Percentiles rank a stretch among this genome's conserved stretches.
These are phyloP conservation scores for Shinisaurus crocodilurus DNA, from an alignment of 2,113 vertebrate genomes.

Conservation along the genomic window DNA sequence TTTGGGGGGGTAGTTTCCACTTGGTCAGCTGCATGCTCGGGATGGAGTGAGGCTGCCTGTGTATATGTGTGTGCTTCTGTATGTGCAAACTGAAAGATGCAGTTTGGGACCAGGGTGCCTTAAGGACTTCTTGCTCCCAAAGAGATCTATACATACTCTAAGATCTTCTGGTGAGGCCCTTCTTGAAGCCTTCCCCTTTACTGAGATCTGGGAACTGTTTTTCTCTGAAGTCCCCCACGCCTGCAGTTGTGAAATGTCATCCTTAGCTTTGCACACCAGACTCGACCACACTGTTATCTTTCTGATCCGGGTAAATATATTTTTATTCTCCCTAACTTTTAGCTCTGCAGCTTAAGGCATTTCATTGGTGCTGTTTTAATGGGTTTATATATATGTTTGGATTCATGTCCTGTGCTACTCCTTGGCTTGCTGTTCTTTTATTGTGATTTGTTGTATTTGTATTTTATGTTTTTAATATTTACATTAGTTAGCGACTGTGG, in stretches of 20 bases:
- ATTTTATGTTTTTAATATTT: background rate
- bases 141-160: too few relatives aligned
- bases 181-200: background rate
- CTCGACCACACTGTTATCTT: background rate
- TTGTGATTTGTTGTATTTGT: background rate
- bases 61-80: too few relatives aligned
- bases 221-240: background rate
- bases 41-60: too few relatives aligned
- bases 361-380: background rate
- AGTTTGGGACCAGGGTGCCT: too few relatives aligned
- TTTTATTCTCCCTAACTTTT: background rate
- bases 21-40: too few relatives aligned
- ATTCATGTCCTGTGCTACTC: background rate
- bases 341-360: background rate
- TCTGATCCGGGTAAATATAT: background rate
- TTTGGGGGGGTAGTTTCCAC: too few relatives aligned
- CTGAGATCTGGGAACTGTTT: background rate
- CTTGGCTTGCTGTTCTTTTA: background rate
- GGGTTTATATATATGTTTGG: background rate
- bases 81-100: too few relatives aligned
- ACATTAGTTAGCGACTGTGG: background rate
- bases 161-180: background rate
- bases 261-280: background rate
- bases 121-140: background rate
- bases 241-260: background rate